Percentiles rank a stretch among this genome's conserved stretches.
Conservation (phyloP, 2,113 vertebrate species). For the Entelurus aequoreus region DNA sequence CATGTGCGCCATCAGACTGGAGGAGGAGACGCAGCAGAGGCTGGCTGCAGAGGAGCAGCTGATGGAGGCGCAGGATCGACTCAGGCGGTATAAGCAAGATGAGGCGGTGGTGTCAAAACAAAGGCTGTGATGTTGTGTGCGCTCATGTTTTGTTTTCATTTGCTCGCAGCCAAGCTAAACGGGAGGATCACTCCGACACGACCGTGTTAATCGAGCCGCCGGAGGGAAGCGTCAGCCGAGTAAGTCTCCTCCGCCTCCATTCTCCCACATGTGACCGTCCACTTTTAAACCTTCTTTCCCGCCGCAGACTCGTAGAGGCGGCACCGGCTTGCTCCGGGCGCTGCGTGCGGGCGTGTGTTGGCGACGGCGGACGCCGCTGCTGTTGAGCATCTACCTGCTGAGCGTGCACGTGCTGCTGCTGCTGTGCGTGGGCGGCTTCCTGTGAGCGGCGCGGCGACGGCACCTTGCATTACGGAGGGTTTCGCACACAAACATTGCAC, state of each 20-base stretch:
- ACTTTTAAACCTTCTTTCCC: not conserved
- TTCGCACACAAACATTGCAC: slow-evolving; percentile 43
- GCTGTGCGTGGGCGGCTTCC: slow-evolving; percentile 84
- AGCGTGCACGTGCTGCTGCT: slow-evolving; percentile 82
- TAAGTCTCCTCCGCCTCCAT: slow-evolving; percentile 56
- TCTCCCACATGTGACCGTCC: not conserved
- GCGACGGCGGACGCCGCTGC: slow-evolving; percentile 79
- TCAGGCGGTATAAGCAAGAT: slow-evolving; percentile 58
- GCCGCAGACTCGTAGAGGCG: slow-evolving; percentile 69
- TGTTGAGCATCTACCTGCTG: slow-evolving; percentile 79
- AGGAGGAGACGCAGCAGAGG: slow-evolving; percentile 74
- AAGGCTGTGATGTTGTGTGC: not conserved
- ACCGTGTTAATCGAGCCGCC: slow-evolving; percentile 75
- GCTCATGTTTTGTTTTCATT: slow-evolving; percentile 4
- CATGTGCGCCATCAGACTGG: slow-evolving; percentile 66
- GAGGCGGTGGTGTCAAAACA: not conserved
- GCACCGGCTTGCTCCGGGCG: slow-evolving; percentile 70
- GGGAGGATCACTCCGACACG: slow-evolving; percentile 73
- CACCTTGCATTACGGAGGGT: slow-evolving; percentile 3
- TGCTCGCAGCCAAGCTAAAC: slow-evolving; percentile 73
- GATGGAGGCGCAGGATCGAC: slow-evolving; percentile 75
- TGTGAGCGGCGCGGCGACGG: slow-evolving; percentile 62
- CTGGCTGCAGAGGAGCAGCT: slow-evolving; percentile 79
- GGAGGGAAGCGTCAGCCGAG: slow-evolving; percentile 72
- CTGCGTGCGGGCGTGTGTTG: slow-evolving; percentile 76